phyloP scores from a whole-genome alignment of 1,140 invertebrate genomes.

The Bacillus rossius region DNA sequence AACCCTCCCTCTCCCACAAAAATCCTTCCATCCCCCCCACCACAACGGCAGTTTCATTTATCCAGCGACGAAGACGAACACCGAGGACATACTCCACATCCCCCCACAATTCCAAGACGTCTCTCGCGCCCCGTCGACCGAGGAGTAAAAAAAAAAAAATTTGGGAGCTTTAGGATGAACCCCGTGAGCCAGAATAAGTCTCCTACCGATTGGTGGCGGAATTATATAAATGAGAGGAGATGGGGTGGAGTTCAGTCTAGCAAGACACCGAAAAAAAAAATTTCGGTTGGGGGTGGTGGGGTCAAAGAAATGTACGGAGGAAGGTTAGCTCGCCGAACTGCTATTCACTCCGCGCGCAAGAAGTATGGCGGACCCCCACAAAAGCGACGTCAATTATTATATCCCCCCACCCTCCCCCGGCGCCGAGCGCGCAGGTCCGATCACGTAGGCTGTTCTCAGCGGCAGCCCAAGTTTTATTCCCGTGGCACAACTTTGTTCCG shows the following conservation, averaged over 20 bases:
- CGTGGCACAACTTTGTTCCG: no score
- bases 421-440: background rate
- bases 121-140: background rate
- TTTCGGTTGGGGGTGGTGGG: background rate
- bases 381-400: conserved; percentile 2
- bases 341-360: background rate
- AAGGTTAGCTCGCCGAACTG: background rate
- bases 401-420: background rate
- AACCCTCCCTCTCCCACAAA: no score
- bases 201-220: no score
- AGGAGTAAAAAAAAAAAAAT: no score
- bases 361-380: background rate
- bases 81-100: no score
- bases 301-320: no score
- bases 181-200: no score
- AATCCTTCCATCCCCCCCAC: no score
- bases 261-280: background rate
- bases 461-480: no score
- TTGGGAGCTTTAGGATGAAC: no score
- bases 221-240: background rate
- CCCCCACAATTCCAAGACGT: background rate
- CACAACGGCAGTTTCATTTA: no score
- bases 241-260: background rate
- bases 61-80: no score
- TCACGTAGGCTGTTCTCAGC: background rate